Conservation (phyloP, 2,797 vertebrate species). For the Acridotheres tristis region DNA sequence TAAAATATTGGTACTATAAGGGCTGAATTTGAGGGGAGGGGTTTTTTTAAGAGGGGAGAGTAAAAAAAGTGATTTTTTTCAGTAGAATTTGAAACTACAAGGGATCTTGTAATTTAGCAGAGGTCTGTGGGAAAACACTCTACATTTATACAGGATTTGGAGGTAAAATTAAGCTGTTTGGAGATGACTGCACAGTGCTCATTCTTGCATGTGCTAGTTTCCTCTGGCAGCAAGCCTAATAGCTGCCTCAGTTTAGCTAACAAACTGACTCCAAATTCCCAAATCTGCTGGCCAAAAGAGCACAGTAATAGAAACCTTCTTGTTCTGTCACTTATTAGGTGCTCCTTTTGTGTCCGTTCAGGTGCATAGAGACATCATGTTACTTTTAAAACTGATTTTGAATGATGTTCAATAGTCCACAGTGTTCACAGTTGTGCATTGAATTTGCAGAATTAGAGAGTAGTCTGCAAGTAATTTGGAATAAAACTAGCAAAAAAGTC, state of each 20-base stretch:
- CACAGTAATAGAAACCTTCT: not conserved
- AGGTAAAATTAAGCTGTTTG: not conserved
- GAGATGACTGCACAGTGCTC: not conserved
- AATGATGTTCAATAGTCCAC: not conserved
- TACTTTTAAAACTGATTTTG: not conserved
- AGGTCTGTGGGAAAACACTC: not conserved
- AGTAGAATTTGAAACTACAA: not conserved
- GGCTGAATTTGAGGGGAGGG: not conserved
- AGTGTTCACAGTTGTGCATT: not conserved
- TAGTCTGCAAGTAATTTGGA: not conserved
- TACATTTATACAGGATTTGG: not conserved
- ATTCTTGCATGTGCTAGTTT: not conserved
- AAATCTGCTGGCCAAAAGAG: not conserved
- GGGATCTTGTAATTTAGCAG: not conserved
- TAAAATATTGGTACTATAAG: not conserved
- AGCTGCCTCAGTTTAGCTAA: not conserved
- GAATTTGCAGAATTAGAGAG: not conserved
- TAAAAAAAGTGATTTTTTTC: not conserved
- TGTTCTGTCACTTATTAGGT: not conserved
- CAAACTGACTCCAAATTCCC: not conserved
- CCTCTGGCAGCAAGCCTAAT: not conserved
- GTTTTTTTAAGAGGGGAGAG: accelerated
- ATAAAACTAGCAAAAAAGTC: not conserved
- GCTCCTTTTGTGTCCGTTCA: not conserved
- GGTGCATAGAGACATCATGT: not conserved